Conservation (phyloP, 2,888 invertebrate genomes). For the Aplocera efformata region DNA sequence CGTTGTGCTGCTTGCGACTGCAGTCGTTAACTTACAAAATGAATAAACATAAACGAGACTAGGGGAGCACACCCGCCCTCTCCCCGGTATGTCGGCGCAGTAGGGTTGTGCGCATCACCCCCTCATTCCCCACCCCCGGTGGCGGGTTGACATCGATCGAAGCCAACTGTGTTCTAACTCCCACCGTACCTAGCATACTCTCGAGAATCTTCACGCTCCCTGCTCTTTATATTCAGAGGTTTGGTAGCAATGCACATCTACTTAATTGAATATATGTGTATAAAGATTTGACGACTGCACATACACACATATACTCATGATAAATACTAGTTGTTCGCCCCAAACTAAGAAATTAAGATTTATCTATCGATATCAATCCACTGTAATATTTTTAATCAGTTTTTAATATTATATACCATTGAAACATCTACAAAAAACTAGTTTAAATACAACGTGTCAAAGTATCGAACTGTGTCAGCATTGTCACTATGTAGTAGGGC, state of each 20-base stretch:
- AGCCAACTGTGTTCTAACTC: constrained; percentile 41
- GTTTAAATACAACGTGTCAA: too few species aligned
- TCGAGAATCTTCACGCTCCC: constrained; percentile 3
- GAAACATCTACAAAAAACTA: too few species aligned
- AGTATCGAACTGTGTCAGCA: too few species aligned
- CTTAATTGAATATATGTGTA: too few species aligned
- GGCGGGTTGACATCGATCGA: constrained; percentile 56
- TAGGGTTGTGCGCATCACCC: constrained; percentile 48
- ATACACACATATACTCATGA: too few species aligned
- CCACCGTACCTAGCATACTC: constrained; percentile 26
- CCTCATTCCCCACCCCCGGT: constrained; percentile 44
- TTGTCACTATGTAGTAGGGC: too few species aligned
- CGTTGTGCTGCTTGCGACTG: constrained; percentile 20
- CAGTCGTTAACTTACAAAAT: constrained; percentile 30
- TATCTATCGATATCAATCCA: too few species aligned
- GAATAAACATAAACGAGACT: constrained; percentile 34
- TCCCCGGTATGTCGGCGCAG: constrained; percentile 50
- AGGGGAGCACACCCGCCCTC: constrained; percentile 25
- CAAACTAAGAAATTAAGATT: too few species aligned
- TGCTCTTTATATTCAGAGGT: not conserved
- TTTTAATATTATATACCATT: too few species aligned
- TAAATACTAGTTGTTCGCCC: too few species aligned
- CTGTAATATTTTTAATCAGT: too few species aligned
- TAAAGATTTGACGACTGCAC: too few species aligned
- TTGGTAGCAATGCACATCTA: not conserved